Evolutionary conservation across 2,888 invertebrate genomes (phyloP).

Genomic region (Syrphus vitripennis): DNA sequence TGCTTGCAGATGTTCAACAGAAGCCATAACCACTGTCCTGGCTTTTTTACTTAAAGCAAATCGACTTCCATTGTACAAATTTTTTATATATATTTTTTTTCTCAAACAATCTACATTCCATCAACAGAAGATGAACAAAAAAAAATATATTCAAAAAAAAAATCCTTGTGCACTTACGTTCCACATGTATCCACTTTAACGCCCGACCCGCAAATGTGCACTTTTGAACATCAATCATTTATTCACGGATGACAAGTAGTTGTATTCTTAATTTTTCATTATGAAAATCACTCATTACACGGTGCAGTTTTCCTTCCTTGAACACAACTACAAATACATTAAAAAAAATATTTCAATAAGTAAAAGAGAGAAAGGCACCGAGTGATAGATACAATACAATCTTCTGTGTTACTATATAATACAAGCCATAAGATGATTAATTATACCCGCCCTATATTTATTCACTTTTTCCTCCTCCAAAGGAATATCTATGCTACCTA

Average conservation of each 20-base stretch:
- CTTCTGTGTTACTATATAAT: conserved; percentile 10
- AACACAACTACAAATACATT: conserved; percentile 16
- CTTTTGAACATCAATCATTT: conserved; percentile 60
- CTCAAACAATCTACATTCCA: background rate
- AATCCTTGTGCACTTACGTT: conserved; percentile 10
- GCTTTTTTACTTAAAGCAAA: background rate
- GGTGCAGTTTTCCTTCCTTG: conserved; percentile 67
- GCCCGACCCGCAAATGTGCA: conserved; percentile 26
- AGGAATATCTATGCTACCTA: background rate
- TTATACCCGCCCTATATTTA: conserved; percentile 52
- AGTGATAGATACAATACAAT: background rate
- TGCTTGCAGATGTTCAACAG: background rate
- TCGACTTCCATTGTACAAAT: background rate
- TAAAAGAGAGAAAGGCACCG: background rate
- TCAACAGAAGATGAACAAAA: background rate
- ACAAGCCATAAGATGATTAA: conserved; percentile 63
- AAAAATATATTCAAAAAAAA: background rate
- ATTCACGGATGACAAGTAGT: conserved; percentile 69
- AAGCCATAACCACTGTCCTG: background rate
- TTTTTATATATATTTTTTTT: background rate
- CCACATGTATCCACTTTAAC: conserved; percentile 33
- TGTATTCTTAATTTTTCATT: conserved; percentile 70
- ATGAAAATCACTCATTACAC: conserved; percentile 71
- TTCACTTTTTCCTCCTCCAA: conserved; percentile 17
- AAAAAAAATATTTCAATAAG: background rate